These are phyloP conservation scores for Hylyphantes graminicola DNA, from an alignment of 1,140 invertebrate genomes.

Conservation along the genomic window DNA sequence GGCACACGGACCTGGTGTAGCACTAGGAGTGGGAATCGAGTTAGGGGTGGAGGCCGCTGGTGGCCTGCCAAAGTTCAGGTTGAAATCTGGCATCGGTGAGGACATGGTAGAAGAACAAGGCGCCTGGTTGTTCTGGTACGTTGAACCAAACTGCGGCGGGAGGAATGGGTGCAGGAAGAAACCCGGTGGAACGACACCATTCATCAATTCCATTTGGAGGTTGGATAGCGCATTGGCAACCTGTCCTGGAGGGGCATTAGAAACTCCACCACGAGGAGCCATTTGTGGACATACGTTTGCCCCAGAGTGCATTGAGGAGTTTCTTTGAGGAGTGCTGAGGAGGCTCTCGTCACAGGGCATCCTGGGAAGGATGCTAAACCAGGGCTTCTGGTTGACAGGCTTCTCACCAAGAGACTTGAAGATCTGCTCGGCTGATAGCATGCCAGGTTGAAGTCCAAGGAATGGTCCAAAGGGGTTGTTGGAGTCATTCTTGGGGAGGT, in stretches of 20 bases:
- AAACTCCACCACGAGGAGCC: slow-evolving; percentile 8
- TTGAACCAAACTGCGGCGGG: slow-evolving; percentile 30
- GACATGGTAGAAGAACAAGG: slow-evolving; percentile 36
- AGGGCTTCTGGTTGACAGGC: slow-evolving; percentile 68
- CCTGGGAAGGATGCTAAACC: slow-evolving; percentile 76
- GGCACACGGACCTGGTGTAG: slow-evolving; percentile 56
- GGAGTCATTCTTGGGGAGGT: slow-evolving; percentile 57
- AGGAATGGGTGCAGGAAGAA: slow-evolving; percentile 58
- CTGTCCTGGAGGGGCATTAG: slow-evolving; percentile 44
- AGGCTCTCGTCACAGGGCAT: slow-evolving; percentile 74
- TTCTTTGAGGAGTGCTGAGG: slow-evolving; percentile 62
- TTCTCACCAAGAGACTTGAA: slow-evolving; percentile 57
- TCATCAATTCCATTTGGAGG: slow-evolving; percentile 53
- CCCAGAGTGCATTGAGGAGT: slow-evolving; percentile 19
- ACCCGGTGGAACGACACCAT: slow-evolving; percentile 55
- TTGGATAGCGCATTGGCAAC: slow-evolving; percentile 53
- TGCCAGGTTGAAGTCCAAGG: slow-evolving; percentile 49
- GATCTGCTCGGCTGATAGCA: slow-evolving; percentile 54
- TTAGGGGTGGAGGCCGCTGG: slow-evolving; percentile 47
- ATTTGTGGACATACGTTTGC: slow-evolving; percentile 14
- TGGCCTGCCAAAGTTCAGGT: slow-evolving; percentile 43
- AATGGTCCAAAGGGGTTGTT: slow-evolving; percentile 56
- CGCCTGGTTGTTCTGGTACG: slow-evolving; percentile 17
- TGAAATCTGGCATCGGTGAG: slow-evolving; percentile 46
- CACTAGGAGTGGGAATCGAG: slow-evolving; percentile 59